Percentiles rank a stretch among this genome's conserved stretches.
These are phyloP conservation scores for Engraulis encrasicolus DNA, from an alignment of 2,113 vertebrate genomes.

Conservation along the genomic window DNA sequence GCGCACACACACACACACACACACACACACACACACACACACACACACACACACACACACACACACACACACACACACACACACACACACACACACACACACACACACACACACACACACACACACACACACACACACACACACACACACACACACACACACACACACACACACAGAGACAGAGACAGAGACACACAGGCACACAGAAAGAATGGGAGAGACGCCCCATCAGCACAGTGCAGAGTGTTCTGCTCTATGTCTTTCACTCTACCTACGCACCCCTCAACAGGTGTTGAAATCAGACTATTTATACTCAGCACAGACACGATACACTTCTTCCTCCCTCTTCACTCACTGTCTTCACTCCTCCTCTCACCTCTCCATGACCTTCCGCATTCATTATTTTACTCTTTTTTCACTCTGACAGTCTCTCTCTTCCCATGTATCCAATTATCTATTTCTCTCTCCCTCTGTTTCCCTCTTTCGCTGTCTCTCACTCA, in stretches of 20 bases:
- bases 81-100: slow-evolving; percentile 23
- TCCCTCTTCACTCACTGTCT: slow-evolving; percentile 16
- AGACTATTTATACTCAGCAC: slow-evolving; percentile 30
- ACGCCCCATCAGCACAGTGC: no score
- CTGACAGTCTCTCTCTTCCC: neutral
- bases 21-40: neutral
- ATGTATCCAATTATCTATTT: neutral
- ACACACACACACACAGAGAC: neutral
- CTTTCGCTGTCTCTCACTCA: neutral
- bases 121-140: neutral
- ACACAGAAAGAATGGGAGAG: no score
- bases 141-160: neutral
- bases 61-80: slow-evolving; percentile 23
- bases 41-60: neutral
- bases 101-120: slow-evolving; percentile 23
- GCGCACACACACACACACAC: neutral
- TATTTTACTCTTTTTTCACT: neutral
- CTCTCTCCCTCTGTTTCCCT: neutral
- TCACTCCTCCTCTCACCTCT: neutral
- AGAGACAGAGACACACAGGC: no score
- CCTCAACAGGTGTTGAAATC: slow-evolving; percentile 7
- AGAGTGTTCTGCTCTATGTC: neutral
- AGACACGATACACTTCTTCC: slow-evolving; percentile 12
- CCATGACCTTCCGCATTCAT: slow-evolving; percentile 11
- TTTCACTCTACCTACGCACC: neutral